Percentiles rank a stretch among this genome's conserved stretches.
Evolutionary conservation across 2,113 vertebrate species (phyloP).

Genomic region (Zosterops japonicus): DNA sequence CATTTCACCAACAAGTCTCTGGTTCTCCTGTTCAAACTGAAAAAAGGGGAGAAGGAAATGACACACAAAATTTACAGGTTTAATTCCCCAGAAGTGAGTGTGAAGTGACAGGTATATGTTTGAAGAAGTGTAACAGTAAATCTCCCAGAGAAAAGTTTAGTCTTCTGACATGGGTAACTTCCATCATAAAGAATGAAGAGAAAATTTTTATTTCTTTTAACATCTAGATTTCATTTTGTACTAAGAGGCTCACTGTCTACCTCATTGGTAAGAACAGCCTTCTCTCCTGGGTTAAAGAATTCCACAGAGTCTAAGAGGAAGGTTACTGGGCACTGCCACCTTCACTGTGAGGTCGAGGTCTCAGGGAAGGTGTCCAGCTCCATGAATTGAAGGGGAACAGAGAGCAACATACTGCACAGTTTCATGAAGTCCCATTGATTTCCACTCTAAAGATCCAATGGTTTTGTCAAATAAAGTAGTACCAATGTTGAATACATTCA

Average conservation of each 20-base stretch:
- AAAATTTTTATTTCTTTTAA: not conserved
- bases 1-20: constrained; percentile 93
- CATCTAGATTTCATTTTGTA: not conserved
- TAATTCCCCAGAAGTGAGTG: not conserved
- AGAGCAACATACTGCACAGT: not conserved
- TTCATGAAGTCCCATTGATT: not conserved
- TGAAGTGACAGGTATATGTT: not conserved
- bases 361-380: not conserved
- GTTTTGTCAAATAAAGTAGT: not conserved
- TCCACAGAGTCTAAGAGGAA: not conserved
- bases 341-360: not conserved
- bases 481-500: not conserved
- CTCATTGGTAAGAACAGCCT: not conserved
- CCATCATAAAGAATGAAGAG: not conserved
- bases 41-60: not conserved
- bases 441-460: not conserved
- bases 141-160: not conserved
- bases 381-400: not conserved
- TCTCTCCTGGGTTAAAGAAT: not conserved
- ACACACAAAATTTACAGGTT: not conserved
- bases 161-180: not conserved
- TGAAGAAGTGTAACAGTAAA: not conserved
- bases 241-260: not conserved
- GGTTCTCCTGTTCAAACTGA: constrained; percentile 97
- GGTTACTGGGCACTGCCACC: not conserved